Conservation (phyloP, 2,797 vertebrate species). For the Onychomys arenicola region DNA sequence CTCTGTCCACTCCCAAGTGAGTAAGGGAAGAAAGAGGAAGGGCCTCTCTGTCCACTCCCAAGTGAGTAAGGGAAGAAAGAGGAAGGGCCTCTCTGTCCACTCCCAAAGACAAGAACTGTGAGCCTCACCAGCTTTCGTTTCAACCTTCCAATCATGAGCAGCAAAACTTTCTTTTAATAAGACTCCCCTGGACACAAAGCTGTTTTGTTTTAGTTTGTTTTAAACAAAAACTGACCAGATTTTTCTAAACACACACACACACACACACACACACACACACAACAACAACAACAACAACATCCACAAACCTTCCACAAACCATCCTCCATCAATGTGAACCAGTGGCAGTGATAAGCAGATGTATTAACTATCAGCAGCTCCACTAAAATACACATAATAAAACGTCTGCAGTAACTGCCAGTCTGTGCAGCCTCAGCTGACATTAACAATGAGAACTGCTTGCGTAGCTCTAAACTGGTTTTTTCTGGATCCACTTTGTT, state of each 20-base stretch:
- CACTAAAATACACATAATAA: constrained; percentile 24
- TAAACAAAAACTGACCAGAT: not conserved
- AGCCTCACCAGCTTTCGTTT: constrained; percentile 45
- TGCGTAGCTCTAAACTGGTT: not conserved
- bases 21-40: constrained; percentile 56
- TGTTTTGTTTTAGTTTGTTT: constrained; percentile 14
- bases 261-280: not conserved
- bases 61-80: too few relatives aligned
- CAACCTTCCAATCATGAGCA: constrained; percentile 36
- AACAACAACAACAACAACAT: not conserved
- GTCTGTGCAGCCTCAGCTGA: not conserved
- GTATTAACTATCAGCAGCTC: not conserved
- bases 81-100: too few relatives aligned
- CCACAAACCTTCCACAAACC: not conserved
- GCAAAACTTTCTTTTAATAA: constrained; percentile 54
- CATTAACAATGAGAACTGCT: not conserved
- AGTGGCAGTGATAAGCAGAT: not conserved
- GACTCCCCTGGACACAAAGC: constrained; percentile 55
- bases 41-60: constrained; percentile 60
- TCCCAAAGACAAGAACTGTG: constrained; percentile 51
- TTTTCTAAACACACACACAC: not conserved
- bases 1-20: constrained; percentile 54
- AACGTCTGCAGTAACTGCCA: not conserved
- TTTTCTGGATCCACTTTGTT: not conserved
- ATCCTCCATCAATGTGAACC: not conserved